Base-by-base conservation (phyloP, 30 jellyfish, hydroid and myxozoan genomes). In the Turritopsis dohrnii region DNA sequence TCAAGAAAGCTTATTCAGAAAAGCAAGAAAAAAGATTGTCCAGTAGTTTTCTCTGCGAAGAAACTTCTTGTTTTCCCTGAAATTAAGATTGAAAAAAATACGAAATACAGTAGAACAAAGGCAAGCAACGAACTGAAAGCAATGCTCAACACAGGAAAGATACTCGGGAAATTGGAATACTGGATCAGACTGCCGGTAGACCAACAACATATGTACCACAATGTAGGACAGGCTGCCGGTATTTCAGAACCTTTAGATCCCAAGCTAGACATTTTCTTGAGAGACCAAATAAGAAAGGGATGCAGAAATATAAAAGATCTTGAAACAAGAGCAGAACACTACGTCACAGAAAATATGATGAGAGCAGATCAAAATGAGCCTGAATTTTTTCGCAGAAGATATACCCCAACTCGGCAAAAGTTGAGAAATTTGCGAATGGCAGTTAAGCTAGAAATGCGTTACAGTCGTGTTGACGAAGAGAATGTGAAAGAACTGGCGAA, bases 191-290 rank as follows among this genome's bases (percentile, higher is more conserved):
- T 66, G 27, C 76, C 76, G 17, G 8, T 26, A 66, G 76, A 66
- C 16, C 76, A 17, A 66, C 76, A 66, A 9, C 29, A 21, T 66
- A 66, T 41, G 60, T 41, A 66, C 29, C 76, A 66, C 29, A 66
- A 66, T 17, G 76, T 66, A 17, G 76, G 76, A 66, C 60, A 66
- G 76, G 76, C 76, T 21, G 76, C 76, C 17, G 76, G 76, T 26
- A 66, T 66, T 66, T 21, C 76, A 26, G 76, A 66, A 66, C 17
- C 76, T 3, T 26, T 66, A 26, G 7, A 66, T 26, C 29, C 27
- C 76, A 21, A 26, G 27, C 17, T 66, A 17, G 76, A 66, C 27
- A 17, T 8, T 7, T 66, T 1, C 29, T 66, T 66, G 29, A 21
- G 76, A 26, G 76, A 66, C 8, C 17, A 66, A 66, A 66, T 66